Percentiles rank a stretch among this genome's conserved stretches.
Evolutionary conservation across 1,140 invertebrate species (phyloP).

Genomic region (Lamellibrachia luymesi): DNA sequence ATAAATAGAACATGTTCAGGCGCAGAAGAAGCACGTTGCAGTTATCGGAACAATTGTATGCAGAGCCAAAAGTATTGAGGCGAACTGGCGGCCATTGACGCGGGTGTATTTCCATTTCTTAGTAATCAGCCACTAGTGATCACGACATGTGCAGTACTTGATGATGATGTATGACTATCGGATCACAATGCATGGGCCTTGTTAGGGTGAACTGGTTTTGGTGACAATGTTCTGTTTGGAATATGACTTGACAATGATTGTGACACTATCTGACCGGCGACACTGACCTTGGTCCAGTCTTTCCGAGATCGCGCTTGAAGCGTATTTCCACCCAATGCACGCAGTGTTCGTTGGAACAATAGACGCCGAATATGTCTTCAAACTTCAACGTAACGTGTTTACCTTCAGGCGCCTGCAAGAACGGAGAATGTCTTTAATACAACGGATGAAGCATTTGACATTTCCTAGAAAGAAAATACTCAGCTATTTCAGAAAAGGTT

Average conservation of each 20-base stretch:
- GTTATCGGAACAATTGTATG: background rate
- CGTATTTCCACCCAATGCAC: slow-evolving; percentile 21
- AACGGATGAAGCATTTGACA: background rate
- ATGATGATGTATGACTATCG: background rate
- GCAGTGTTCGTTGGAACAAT: slow-evolving; percentile 9
- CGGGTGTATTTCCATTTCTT: background rate
- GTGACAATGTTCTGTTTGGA: background rate
- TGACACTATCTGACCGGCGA: background rate
- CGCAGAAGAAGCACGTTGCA: background rate
- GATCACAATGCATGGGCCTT: background rate
- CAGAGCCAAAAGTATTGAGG: too few relatives aligned
- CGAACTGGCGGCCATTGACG: background rate
- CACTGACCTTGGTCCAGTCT: slow-evolving; percentile 19
- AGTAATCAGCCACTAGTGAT: background rate
- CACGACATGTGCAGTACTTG: background rate
- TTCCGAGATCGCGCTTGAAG: slow-evolving; percentile 10
- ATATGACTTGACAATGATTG: background rate
- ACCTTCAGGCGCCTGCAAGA: background rate
- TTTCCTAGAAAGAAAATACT: background rate
- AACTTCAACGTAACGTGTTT: background rate
- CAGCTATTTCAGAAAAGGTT: background rate
- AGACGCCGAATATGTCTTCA: slow-evolving; percentile 15
- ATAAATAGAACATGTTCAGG: background rate
- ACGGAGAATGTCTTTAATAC: background rate
- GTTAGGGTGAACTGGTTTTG: background rate